These are phyloP conservation scores for Diacarnus erythraeanus DNA, from an alignment of 37 sponge, comb jelly and placozoan genomes.

Conservation along the genomic window DNA sequence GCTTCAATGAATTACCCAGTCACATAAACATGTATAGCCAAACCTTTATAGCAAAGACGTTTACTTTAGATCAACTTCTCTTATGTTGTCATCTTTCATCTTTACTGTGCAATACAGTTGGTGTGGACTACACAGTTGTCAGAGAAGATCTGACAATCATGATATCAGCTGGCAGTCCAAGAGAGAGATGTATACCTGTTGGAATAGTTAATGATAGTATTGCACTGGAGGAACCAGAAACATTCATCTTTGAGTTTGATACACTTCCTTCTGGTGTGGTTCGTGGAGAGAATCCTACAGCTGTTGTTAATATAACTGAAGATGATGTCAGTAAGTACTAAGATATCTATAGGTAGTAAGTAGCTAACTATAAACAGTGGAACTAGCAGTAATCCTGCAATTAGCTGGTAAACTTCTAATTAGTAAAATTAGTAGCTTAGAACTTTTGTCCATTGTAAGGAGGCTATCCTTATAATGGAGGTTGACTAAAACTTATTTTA, in stretches of 20 bases:
- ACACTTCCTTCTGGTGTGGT: slow-evolving; percentile 16
- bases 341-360: not conserved
- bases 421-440: not conserved
- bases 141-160: not conserved
- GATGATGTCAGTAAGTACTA: slow-evolving; percentile 23
- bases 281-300: not conserved
- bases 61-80: no score
- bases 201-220: slow-evolving; percentile 11
- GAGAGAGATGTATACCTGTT: not conserved
- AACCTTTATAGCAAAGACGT: no score
- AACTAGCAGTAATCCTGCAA: no score
- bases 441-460: no score
- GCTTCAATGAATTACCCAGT: not conserved
- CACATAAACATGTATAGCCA: not conserved
- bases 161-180: not conserved
- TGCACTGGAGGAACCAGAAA: slow-evolving; percentile 16
- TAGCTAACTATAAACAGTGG: no score
- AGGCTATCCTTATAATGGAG: no score
- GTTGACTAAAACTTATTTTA: not conserved
- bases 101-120: not conserved
- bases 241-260: not conserved
- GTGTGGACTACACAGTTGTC: not conserved
- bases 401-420: no score
- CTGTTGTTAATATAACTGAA: slow-evolving; percentile 25
- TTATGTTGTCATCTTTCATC: not conserved